Conservation (phyloP, 2,888 invertebrate species). For the Drosophila cyrtoloma region DNA sequence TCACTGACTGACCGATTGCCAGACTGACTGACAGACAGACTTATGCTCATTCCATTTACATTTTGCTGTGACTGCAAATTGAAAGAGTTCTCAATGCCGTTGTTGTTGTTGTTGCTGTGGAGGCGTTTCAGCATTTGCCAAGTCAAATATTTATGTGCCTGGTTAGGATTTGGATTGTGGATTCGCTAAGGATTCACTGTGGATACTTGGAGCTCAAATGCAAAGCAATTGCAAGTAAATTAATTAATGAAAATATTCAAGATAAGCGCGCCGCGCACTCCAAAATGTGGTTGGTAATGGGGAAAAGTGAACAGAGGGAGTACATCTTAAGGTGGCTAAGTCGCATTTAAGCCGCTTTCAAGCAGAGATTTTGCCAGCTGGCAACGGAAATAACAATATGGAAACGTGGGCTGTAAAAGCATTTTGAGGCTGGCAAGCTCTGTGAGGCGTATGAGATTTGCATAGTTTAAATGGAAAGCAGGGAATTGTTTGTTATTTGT, state of each 20-base stretch:
- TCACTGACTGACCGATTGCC: slow-evolving; percentile 27
- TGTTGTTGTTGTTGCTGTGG: slow-evolving; percentile 5
- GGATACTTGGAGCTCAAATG: slow-evolving; percentile 28
- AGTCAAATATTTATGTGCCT: slow-evolving; percentile 71
- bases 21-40: slow-evolving; percentile 27
- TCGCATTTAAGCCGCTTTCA: slow-evolving; percentile 61
- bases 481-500: slow-evolving; percentile 30
- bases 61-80: slow-evolving; percentile 53
- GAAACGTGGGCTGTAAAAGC: not conserved
- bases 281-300: not conserved
- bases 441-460: slow-evolving; percentile 33
- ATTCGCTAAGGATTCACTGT: slow-evolving; percentile 23
- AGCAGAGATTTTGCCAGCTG: slow-evolving; percentile 30
- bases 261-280: slow-evolving; percentile 23
- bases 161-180: slow-evolving; percentile 31
- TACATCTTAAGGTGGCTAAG: slow-evolving; percentile 46
- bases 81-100: slow-evolving; percentile 40
- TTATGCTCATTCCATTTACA: slow-evolving; percentile 51
- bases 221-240: slow-evolving; percentile 64
- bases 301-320: not conserved
- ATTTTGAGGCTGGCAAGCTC: not conserved
- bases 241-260: slow-evolving; percentile 69
- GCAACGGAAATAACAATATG: slow-evolving; percentile 8
- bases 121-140: slow-evolving; percentile 46
- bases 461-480: slow-evolving; percentile 28